phyloP scores from a whole-genome alignment of 2,888 invertebrate species.

The Eupithecia centaureata region DNA sequence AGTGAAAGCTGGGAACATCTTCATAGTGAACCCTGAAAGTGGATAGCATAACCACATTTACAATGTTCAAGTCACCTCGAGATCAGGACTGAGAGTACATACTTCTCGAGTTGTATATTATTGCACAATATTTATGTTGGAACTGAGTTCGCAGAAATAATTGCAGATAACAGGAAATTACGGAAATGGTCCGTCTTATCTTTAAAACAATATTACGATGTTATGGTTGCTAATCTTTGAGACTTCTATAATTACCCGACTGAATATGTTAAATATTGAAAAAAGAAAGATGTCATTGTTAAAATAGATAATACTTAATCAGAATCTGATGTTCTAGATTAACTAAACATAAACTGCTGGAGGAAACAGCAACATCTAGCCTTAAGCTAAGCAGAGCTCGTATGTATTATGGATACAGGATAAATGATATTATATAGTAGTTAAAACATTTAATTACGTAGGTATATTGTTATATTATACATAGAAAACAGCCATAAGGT shows the following conservation, averaged over 20 bases:
- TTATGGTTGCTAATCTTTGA: not conserved
- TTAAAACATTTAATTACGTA: too few species aligned
- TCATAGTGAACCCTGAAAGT: not conserved
- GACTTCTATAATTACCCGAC: not conserved
- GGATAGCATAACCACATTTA: not conserved
- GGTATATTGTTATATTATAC: too few species aligned
- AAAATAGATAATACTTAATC: too few species aligned
- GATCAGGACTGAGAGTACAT: not conserved
- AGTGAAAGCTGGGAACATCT: not conserved
- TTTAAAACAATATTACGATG: not conserved
- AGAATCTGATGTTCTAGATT: too few species aligned
- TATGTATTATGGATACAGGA: too few species aligned
- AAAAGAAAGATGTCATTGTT: not conserved
- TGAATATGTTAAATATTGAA: not conserved
- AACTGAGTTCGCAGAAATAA: slow-evolving; percentile 7
- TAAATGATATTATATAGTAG: too few species aligned
- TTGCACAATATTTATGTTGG: slow-evolving; percentile 10
- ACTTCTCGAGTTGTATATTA: not conserved
- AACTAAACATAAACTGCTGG: too few species aligned
- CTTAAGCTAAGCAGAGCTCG: too few species aligned
- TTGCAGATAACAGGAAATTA: slow-evolving; percentile 10
- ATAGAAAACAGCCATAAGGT: too few species aligned
- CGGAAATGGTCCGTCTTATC: not conserved
- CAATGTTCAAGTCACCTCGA: not conserved
- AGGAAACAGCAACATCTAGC: too few species aligned